Evolutionary conservation across 35 echinoderm and acorn worm species (phyloP).

Genomic region (Acanthaster planci): DNA sequence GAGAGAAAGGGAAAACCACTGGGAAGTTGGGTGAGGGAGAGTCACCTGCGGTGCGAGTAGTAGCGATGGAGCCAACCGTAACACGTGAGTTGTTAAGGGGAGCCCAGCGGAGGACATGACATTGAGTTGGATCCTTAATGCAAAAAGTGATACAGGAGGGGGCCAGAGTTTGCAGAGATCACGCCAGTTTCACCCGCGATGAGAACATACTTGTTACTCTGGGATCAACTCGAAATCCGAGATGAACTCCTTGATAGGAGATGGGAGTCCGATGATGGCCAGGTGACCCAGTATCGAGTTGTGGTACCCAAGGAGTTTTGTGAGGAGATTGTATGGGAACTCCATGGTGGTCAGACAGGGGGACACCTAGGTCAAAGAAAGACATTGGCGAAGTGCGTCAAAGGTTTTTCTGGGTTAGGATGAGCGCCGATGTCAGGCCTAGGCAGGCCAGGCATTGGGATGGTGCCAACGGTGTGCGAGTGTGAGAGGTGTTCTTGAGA

Average conservation of each 20-base stretch:
- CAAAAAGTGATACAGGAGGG: not conserved
- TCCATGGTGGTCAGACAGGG: conserved; percentile 38
- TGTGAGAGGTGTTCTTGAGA: conserved; percentile 44
- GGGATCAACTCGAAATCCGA: conserved; percentile 38
- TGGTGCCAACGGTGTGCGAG: conserved; percentile 41
- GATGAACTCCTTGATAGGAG: conserved; percentile 40
- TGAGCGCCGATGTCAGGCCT: conserved; percentile 31
- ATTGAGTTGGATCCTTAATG: not conserved
- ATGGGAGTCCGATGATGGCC: conserved; percentile 50
- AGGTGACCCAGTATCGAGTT: conserved; percentile 23
- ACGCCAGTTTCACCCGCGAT: not conserved
- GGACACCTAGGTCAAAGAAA: conserved; percentile 57
- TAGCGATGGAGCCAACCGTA: not conserved
- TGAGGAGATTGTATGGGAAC: conserved; percentile 26
- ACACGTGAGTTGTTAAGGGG: not conserved
- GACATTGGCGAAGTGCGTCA: conserved; percentile 17
- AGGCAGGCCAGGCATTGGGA: too few relatives aligned
- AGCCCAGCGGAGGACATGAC: conserved; percentile 24
- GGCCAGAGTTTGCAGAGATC: conserved; percentile 28
- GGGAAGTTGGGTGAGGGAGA: not conserved
- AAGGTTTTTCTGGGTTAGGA: conserved; percentile 49
- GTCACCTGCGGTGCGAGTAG: not conserved
- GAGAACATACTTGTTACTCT: conserved; percentile 58
- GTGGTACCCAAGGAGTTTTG: conserved; percentile 41
- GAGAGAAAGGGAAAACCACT: not conserved